A percentile compares a stretch with the other conserved stretches of the same genome.
Conservation (phyloP, 1,140 invertebrate species). For the Venustaconcha ellipsiformis region DNA sequence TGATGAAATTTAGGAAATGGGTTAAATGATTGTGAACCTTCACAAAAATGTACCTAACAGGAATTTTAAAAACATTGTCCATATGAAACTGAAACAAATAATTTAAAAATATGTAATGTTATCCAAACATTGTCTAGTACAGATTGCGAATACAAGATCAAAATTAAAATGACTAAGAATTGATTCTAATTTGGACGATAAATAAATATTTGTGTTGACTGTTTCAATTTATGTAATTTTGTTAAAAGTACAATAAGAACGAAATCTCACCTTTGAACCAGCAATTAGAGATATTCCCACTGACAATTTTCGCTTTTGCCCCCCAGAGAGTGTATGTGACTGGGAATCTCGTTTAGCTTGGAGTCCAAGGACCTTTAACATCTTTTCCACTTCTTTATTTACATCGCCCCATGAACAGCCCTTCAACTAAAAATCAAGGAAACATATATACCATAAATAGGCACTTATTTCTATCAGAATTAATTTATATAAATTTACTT, state of each 20-base stretch:
- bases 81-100: background rate
- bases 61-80: too few relatives aligned
- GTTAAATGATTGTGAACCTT: too few relatives aligned
- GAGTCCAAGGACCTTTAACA: constrained; percentile 73
- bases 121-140: background rate
- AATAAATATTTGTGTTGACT: too few relatives aligned
- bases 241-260: background rate
- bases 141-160: background rate
- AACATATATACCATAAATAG: too few relatives aligned
- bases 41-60: too few relatives aligned
- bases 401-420: constrained; percentile 74
- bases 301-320: constrained; percentile 72
- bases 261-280: constrained; percentile 65
- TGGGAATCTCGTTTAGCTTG: constrained; percentile 75
- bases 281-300: constrained; percentile 72
- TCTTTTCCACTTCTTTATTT: constrained; percentile 67
- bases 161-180: too few relatives aligned
- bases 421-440: constrained; percentile 69
- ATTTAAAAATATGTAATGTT: background rate
- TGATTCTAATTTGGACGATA: background rate
- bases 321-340: constrained; percentile 76
- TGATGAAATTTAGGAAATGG: too few relatives aligned
- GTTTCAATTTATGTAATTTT: too few relatives aligned
- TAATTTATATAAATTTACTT: too few relatives aligned
- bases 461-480: too few relatives aligned